Percentiles rank a stretch among this genome's conserved stretches.
Conservation (phyloP, 2,113 vertebrate species). For the Rattus rattus region DNA sequence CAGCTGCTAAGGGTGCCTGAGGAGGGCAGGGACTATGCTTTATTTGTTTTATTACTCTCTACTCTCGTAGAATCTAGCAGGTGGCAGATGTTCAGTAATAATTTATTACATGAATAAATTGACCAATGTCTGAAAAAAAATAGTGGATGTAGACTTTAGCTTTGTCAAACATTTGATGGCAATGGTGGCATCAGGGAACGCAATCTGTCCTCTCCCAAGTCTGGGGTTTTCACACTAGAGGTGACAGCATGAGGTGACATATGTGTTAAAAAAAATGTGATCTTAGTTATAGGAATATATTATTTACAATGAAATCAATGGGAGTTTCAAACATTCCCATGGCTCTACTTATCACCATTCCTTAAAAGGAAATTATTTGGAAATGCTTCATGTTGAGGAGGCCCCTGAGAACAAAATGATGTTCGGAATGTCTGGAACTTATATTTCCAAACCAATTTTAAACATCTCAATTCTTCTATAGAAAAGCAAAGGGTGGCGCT, state of each 20-base stretch:
- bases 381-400: constrained; percentile 12
- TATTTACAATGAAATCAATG: constrained; percentile 53
- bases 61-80: neutral
- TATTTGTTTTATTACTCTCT: constrained; percentile 51
- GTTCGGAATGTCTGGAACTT: neutral
- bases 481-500: neutral
- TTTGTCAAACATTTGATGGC: constrained; percentile 38
- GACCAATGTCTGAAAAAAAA: constrained; percentile 61
- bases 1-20: neutral
- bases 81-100: constrained; percentile 63
- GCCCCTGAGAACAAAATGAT: neutral
- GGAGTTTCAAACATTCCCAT: neutral
- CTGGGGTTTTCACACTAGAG: neutral
- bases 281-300: constrained; percentile 47
- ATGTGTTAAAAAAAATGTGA: neutral
- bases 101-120: constrained; percentile 69
- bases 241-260: neutral
- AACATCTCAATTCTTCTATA: neutral
- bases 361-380: constrained; percentile 51
- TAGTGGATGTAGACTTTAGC: constrained; percentile 1
- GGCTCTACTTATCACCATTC: constrained; percentile 34
- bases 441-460: constrained; percentile 1
- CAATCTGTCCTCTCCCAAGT: constrained; percentile 34
- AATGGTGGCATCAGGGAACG: neutral
- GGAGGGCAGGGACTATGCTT: neutral